Conservation (phyloP, 1,140 invertebrate genomes). For the Triops longicaudatus region DNA sequence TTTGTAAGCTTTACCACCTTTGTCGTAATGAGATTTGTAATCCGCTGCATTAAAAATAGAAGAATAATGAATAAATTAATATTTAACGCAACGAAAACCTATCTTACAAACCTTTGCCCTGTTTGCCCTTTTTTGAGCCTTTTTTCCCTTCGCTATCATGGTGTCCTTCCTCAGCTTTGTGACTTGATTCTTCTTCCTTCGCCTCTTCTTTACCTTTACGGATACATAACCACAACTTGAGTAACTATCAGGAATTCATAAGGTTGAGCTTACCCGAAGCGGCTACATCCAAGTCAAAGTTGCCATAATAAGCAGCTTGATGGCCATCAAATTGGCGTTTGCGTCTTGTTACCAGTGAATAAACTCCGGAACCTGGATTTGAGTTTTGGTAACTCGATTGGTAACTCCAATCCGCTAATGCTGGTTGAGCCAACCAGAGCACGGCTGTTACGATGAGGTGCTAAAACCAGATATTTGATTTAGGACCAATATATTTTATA, state of each 20-base stretch:
- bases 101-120: background rate
- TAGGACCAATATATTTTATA: background rate
- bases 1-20: conserved; percentile 18
- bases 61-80: too few species aligned
- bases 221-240: background rate
- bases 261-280: background rate
- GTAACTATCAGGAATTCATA: background rate
- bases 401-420: background rate
- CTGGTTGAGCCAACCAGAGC: background rate
- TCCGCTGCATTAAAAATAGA: background rate
- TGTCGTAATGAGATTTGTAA: background rate
- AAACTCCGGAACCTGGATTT: background rate
- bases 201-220: background rate
- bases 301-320: background rate
- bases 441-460: conserved; percentile 4
- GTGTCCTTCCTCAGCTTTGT: background rate
- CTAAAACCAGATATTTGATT: background rate
- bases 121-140: conserved; percentile 20
- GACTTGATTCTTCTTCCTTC: background rate
- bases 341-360: background rate
- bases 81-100: too few species aligned
- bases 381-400: background rate
- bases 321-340: background rate
- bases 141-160: conserved; percentile 22
- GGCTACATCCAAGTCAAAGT: background rate